phyloP scores from a whole-genome alignment of 2,113 vertebrate species.

The Pandion haliaetus region DNA sequence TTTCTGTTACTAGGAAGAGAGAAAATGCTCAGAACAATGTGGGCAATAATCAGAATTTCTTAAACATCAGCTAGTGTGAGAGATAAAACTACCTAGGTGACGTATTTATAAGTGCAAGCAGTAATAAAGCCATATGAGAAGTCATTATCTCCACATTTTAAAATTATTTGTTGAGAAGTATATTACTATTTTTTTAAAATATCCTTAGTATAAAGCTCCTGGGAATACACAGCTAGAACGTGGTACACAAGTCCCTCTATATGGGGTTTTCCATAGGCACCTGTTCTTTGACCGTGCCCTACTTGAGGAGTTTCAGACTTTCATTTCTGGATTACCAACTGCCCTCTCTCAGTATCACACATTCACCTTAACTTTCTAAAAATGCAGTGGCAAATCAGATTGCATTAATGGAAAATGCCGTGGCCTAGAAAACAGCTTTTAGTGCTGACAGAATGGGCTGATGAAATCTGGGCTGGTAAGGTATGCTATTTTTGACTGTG shows the following conservation, averaged over 20 bases:
- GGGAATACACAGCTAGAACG: neutral
- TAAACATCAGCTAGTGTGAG: constrained; percentile 14
- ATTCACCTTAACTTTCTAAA: constrained; percentile 42
- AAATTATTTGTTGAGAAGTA: neutral
- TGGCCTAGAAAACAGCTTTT: constrained; percentile 61
- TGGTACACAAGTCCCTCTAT: neutral
- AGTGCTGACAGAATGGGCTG: constrained; percentile 53
- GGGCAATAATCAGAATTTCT: constrained; percentile 18
- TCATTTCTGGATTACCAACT: neutral
- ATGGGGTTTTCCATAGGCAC: neutral
- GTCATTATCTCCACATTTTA: neutral
- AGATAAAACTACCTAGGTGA: neutral
- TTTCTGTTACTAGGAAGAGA: constrained; percentile 21
- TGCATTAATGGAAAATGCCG: constrained; percentile 24
- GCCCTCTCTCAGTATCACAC: neutral
- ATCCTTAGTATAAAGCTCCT: neutral
- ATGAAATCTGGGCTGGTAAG: constrained; percentile 31
- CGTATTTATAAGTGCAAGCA: neutral
- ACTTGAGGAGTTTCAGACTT: neutral
- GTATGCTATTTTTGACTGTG: constrained; percentile 45
- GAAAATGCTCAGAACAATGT: neutral
- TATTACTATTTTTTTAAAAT: neutral
- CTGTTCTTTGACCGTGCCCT: constrained; percentile 33
- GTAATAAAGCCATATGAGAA: neutral
- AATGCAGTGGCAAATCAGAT: constrained; percentile 50